phyloP scores from a whole-genome alignment of 2,797 vertebrate genomes.

The Podarcis siculus region DNA sequence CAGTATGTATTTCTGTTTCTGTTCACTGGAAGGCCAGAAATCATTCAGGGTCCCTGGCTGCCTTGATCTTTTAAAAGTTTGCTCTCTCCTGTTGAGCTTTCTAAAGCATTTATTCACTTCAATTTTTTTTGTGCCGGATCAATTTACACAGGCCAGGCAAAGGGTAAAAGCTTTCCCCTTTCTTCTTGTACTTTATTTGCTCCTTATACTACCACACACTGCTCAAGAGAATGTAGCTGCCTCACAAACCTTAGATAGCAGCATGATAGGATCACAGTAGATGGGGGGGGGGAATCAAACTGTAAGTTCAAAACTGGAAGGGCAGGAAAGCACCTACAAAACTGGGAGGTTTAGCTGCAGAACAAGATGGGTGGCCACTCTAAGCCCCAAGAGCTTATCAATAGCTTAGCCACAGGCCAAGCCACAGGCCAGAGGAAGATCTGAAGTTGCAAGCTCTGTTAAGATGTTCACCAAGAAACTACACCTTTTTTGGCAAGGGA shows the following conservation, averaged over 20 bases:
- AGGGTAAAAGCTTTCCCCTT: conserved; percentile 39
- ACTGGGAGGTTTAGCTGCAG: conserved; percentile 40
- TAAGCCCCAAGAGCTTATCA: conserved; percentile 65
- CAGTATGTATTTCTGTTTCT: neutral
- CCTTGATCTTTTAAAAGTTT: conserved; percentile 37
- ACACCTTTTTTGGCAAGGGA: conserved; percentile 59
- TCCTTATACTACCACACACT: conserved; percentile 48
- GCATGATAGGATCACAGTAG: conserved; percentile 52
- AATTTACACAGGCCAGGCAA: conserved; percentile 15
- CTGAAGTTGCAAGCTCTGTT: conserved; percentile 51
- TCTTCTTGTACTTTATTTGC: conserved; percentile 53
- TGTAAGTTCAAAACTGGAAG: conserved; percentile 62
- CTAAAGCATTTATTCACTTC: conserved; percentile 7
- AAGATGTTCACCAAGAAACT: conserved; percentile 43
- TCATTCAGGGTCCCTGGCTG: neutral
- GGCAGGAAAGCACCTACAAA: conserved; percentile 57
- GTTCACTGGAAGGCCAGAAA: conserved; percentile 22
- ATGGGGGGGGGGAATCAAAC: conserved; percentile 4
- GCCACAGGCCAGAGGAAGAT: conserved; percentile 62
- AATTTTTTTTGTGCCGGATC: neutral
- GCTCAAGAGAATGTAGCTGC: neutral
- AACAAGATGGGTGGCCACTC: conserved; percentile 69
- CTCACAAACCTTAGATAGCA: conserved; percentile 67
- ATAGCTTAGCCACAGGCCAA: conserved; percentile 69
- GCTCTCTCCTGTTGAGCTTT: conserved; percentile 12